phyloP scores from a whole-genome alignment of 2,797 vertebrate species.

The Diplodus sargus region DNA sequence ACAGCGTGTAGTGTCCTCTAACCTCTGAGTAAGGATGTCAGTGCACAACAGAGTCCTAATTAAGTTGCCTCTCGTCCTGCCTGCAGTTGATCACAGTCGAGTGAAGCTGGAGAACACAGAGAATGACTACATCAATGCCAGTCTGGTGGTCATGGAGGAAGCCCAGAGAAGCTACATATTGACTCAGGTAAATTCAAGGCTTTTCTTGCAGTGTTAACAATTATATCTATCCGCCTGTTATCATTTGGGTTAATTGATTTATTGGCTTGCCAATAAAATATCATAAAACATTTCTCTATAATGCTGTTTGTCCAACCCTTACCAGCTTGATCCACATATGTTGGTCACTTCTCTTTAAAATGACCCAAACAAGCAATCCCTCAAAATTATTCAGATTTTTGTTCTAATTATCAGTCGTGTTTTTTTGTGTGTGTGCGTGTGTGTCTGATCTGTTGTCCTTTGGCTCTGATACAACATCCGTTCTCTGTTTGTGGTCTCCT shows the following conservation, averaged over 20 bases:
- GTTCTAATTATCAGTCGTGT: no score
- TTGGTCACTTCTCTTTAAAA: not conserved
- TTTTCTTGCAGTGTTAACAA: not conserved
- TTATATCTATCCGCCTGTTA: not conserved
- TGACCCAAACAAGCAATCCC: not conserved
- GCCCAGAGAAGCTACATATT: constrained; percentile 95
- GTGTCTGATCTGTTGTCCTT: no score
- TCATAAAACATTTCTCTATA: not conserved
- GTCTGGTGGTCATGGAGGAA: constrained; percentile 93
- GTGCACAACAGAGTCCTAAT: not conserved
- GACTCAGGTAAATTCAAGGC: constrained; percentile 89
- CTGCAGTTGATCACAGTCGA: constrained; percentile 95
- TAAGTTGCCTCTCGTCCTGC: not conserved
- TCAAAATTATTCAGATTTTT: no score
- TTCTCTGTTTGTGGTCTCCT: no score
- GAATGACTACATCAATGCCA: constrained; percentile 99
- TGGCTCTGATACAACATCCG: no score
- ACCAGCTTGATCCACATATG: not conserved
- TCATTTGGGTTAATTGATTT: not conserved
- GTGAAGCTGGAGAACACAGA: constrained; percentile 94
- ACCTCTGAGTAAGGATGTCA: not conserved
- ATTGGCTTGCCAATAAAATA: not conserved
- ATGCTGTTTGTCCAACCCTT: not conserved
- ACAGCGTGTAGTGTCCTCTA: not conserved
- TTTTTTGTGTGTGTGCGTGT: no score